Evolutionary conservation across 2,888 invertebrate genomes (phyloP).

Genomic region (Polietes domitor): DNA sequence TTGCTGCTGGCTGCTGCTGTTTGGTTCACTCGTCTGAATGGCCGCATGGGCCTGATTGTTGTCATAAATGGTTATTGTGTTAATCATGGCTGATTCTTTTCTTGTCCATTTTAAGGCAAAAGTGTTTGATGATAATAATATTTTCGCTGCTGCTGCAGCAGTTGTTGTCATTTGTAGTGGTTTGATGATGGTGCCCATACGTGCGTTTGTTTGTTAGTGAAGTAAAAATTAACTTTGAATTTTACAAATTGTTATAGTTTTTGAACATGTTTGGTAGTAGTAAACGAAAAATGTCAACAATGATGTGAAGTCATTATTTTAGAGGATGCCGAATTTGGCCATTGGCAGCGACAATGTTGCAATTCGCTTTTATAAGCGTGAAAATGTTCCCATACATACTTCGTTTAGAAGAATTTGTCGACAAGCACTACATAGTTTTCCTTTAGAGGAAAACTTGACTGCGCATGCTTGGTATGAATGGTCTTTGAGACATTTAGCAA

Average conservation of each 20-base stretch:
- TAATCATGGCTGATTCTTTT: conserved; percentile 53
- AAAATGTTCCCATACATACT: no score
- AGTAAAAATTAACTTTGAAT: conserved; percentile 56
- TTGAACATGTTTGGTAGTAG: conserved; percentile 30
- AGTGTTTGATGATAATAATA: conserved; percentile 43
- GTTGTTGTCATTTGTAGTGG: background rate
- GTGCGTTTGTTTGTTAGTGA: background rate
- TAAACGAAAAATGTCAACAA: conserved; percentile 27
- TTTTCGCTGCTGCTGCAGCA: no score
- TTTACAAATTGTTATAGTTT: conserved; percentile 62
- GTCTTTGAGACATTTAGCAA: no score
- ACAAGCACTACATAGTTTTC: no score
- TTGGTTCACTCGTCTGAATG: background rate
- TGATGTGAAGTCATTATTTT: background rate
- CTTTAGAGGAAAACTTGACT: no score
- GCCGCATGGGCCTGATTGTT: conserved; percentile 56
- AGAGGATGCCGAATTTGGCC: background rate
- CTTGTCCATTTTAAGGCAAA: conserved; percentile 11
- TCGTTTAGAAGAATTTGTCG: no score
- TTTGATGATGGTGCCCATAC: background rate
- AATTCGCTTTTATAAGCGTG: no score
- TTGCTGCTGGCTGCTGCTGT: background rate
- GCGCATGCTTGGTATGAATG: no score
- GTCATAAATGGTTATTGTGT: conserved; percentile 67
- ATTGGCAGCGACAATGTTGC: background rate